Evolutionary conservation across 2,888 invertebrate genomes (phyloP), one percentile per base, ranked within the genome.

Genomic region (Altica lythri): DNA sequence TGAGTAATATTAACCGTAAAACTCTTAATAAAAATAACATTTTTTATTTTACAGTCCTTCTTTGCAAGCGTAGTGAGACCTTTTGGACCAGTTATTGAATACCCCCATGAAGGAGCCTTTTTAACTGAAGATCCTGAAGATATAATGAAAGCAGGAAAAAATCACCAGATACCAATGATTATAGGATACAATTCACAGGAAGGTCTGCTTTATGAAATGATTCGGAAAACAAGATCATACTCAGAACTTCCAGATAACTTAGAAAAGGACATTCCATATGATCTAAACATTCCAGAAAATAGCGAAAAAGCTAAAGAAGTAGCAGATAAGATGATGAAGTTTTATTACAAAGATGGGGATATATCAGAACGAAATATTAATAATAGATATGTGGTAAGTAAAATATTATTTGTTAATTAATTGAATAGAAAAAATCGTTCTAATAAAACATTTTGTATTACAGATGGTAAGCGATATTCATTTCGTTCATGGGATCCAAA

Each of bases 301-400:
- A 66, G 61, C 22, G 55, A 64, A 17, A 57, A 61, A 45, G 66
- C 69, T 1, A 67, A 65, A 46, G 60, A 69, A 50, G 70, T 77
- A 22, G 80, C 78, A 1, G 64, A 71, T 2, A 70, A 71, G 59
- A 69, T 82, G 6, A 75, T 75, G 37, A 56, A 76, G 10, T 68
- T 72, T 6, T 80, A 80, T 63, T 81, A 77, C 60, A 77, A 75
- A 1, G 73, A 78, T 5, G 70, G 75, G 22, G 69, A 74, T 40
- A 72, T 78, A 1, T 68, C 71, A 2, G 63, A 66, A 38, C 63
- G 76, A 14, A 75, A 76, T 19, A 67, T 78, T 2, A 68, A 77
- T 27, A 68, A 74, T 53, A 75, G 75, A 38, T 70, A 69, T 57
- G 47, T 59, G 64, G 73, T 73, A 63, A 60, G 58, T 13, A 37